Evolutionary conservation across 2,797 vertebrate genomes (phyloP).

Genomic region (Hippoglossus hippoglossus): DNA sequence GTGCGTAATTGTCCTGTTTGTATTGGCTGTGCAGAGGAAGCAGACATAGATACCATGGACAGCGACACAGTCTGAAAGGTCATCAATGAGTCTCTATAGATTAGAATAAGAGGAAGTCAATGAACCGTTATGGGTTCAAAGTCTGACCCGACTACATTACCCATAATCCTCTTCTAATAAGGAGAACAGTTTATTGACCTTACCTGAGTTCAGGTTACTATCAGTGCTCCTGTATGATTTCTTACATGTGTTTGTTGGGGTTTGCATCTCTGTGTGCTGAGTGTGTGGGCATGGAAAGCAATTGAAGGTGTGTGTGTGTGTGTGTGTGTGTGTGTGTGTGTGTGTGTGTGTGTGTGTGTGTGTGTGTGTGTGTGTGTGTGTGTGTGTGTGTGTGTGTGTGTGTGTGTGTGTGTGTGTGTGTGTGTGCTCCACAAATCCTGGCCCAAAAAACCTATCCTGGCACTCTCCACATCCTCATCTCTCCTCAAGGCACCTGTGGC

Average conservation of each 20-base stretch:
- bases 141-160: background rate
- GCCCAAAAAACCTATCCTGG: slow-evolving; percentile 11
- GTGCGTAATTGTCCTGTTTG: background rate
- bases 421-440: slow-evolving; percentile 34
- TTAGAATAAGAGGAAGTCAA: slow-evolving; percentile 18
- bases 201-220: background rate
- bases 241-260: background rate
- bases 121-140: slow-evolving; percentile 3
- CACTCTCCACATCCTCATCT: slow-evolving; percentile 27
- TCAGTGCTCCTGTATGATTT: background rate
- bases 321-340: slow-evolving; percentile 33
- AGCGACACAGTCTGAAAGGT: slow-evolving; percentile 60
- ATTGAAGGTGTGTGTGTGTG: slow-evolving; percentile 13
- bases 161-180: background rate
- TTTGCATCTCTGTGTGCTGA: background rate
- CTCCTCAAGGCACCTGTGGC: slow-evolving; percentile 57
- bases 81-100: background rate
- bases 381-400: background rate
- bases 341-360: slow-evolving; percentile 34
- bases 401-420: slow-evolving; percentile 9
- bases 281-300: slow-evolving; percentile 12
- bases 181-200: background rate
- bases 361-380: slow-evolving; percentile 27
- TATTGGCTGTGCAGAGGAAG: background rate
- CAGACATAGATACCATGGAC: slow-evolving; percentile 71